Evolutionary conservation across 2,797 vertebrate genomes (phyloP), one percentile per base, ranked within the genome.

Genomic region (Australoheros facetus): DNA sequence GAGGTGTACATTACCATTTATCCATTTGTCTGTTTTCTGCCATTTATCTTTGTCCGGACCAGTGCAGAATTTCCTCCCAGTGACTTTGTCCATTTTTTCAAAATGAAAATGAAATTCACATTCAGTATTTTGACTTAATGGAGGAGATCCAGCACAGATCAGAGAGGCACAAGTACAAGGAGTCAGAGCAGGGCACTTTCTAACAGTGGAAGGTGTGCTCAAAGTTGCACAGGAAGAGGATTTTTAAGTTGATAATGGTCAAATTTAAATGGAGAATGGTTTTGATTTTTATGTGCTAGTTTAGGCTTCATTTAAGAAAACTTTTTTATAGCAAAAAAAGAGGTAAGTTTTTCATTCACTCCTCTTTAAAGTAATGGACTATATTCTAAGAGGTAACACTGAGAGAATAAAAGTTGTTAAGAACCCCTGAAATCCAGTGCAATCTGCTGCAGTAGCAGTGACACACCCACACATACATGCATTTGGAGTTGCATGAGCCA

Each of bases 81-180:
- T 16, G 14, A 48, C 3, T 10, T 48, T 48, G 23, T 16, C 14
- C 2, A 2, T 17, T 48, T 48, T 12, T 48, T 48, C 45, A 69
- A 51, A 69, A 7, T 37, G 19, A 13, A 59, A 59, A 66, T 69
- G 1, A 51, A 69, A 69, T 48, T 28, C 9, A 66, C 16, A 19
- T 48, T 64, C 17, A 28, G 0, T 45, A 23, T 69, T 69, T 69
- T 69, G 17, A 1, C 17, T 51, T 51, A 51, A 30, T 69, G 64
- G 42, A 5, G 42, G 26, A 30, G 28, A 1, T 13, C 0, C 7
- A 69, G 17, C 0, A 0, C 5, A 69, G 23, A 30, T 69, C 28
- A 3, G 21, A 69, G 16, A 48, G 3, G 3, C 23, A 13, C 19
- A 69, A 13, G 17, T 69, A 28, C 62, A 66, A 66, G 26, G 28